A percentile compares a stretch with the other conserved stretches of the same genome.
phyloP scores from a whole-genome alignment of 2,113 vertebrate genomes.

The Varanus komodoensis region DNA sequence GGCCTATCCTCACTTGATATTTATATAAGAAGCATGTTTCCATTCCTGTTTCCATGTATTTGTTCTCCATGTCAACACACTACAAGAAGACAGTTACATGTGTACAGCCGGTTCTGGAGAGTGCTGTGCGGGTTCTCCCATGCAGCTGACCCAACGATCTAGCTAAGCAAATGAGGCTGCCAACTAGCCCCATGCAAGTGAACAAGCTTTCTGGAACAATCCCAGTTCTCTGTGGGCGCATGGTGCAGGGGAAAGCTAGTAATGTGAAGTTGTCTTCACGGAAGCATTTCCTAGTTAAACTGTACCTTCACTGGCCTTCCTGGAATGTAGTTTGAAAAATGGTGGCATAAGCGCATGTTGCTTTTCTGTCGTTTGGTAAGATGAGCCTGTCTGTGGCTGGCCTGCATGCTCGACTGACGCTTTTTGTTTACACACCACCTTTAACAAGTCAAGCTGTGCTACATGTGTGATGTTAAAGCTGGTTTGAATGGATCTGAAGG shows the following conservation, averaged over 20 bases:
- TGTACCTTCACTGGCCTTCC: background rate
- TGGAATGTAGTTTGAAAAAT: background rate
- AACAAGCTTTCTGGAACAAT: background rate
- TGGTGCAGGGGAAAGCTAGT: background rate
- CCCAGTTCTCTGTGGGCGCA: no score
- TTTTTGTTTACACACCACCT: constrained; percentile 15
- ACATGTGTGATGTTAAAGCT: background rate
- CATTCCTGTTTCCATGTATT: no score
- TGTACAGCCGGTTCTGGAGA: background rate
- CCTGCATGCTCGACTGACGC: constrained; percentile 39
- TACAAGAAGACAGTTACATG: background rate
- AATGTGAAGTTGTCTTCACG: background rate
- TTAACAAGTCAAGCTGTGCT: background rate
- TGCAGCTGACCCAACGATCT: background rate
- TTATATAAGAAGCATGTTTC: no score
- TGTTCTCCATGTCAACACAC: no score
- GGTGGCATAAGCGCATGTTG: background rate
- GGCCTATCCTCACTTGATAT: no score
- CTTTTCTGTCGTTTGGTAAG: background rate
- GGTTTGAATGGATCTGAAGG: background rate
- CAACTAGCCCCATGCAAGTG: background rate
- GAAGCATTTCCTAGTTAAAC: background rate
- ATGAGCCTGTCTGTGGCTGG: constrained; percentile 45
- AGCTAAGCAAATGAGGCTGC: background rate
- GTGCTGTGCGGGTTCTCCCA: background rate